A percentile compares a stretch with the other conserved stretches of the same genome.
Conservation (phyloP, 2,797 vertebrate genomes). For the Lepus townsendii region DNA sequence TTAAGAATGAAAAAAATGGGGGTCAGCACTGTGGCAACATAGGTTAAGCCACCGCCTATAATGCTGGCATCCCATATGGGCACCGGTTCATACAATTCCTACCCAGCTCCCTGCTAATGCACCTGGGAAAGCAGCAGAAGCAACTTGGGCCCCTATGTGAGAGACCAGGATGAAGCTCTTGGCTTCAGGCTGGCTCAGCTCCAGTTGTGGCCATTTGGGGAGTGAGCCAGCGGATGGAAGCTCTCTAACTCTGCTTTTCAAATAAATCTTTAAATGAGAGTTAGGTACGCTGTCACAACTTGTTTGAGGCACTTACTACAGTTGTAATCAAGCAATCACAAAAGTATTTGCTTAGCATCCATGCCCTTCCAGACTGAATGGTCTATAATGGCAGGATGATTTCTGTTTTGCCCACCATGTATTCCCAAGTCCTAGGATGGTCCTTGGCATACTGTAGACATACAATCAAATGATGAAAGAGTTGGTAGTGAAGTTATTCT, state of each 20-base stretch:
- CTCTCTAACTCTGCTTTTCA: too few relatives aligned
- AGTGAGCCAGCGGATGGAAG: too few relatives aligned
- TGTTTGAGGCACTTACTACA: not conserved
- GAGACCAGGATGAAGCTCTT: too few relatives aligned
- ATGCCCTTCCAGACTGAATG: not conserved
- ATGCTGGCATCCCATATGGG: too few relatives aligned
- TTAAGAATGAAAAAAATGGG: not conserved
- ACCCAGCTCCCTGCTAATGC: too few relatives aligned
- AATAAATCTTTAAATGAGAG: not conserved
- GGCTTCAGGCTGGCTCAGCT: too few relatives aligned
- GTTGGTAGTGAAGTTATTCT: slow-evolving; percentile 3
- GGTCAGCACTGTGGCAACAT: too few relatives aligned
- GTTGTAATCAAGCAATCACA: not conserved
- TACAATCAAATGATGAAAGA: not conserved
- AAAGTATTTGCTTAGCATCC: slow-evolving; percentile 6
- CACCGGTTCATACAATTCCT: too few relatives aligned
- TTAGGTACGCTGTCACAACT: not conserved
- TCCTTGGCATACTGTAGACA: not conserved
- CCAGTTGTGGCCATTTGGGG: too few relatives aligned
- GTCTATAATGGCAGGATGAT: not conserved
- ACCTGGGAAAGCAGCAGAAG: too few relatives aligned
- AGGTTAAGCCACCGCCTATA: too few relatives aligned
- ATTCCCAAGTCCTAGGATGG: not conserved
- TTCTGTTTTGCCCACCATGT: not conserved
- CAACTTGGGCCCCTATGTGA: too few relatives aligned